Evolutionary conservation across 2,113 vertebrate species (phyloP).

Genomic region (Myodes glareolus): DNA sequence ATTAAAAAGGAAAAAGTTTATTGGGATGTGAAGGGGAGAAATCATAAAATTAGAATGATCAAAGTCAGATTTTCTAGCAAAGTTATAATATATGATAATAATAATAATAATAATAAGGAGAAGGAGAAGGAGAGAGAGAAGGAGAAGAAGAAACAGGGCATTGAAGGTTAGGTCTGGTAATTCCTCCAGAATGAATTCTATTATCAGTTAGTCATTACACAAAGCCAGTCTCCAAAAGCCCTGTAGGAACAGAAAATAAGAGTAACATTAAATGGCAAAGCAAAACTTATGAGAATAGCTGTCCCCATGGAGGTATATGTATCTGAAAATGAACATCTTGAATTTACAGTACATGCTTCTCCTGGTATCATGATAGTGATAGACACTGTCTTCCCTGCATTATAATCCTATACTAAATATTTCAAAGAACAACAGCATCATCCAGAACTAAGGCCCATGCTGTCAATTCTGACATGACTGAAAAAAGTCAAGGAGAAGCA

Average conservation of each 20-base stretch:
- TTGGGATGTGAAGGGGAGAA: constrained; percentile 60
- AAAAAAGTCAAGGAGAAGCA: neutral
- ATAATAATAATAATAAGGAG: too few species aligned
- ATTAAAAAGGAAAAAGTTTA: constrained; percentile 62
- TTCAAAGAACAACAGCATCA: neutral
- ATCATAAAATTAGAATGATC: constrained; percentile 17
- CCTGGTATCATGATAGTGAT: neutral
- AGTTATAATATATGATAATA: neutral
- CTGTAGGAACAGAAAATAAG: neutral
- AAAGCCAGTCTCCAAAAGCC: neutral
- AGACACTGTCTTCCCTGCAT: neutral
- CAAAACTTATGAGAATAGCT: neutral
- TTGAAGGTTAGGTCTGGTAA: too few species aligned
- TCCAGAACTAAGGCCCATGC: neutral
- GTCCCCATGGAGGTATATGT: neutral
- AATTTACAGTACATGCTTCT: neutral
- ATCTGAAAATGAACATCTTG: neutral
- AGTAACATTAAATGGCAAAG: neutral
- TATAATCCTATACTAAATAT: neutral
- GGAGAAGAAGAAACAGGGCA: too few species aligned
- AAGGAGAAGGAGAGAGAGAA: too few species aligned
- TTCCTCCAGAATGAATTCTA: neutral
- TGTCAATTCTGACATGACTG: neutral
- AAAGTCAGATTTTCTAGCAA: constrained; percentile 2
- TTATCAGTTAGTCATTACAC: neutral